Percentiles rank a stretch among this genome's conserved stretches.
Evolutionary conservation across 2,888 invertebrate species (phyloP).

Genomic region (Dynastes grantii): DNA sequence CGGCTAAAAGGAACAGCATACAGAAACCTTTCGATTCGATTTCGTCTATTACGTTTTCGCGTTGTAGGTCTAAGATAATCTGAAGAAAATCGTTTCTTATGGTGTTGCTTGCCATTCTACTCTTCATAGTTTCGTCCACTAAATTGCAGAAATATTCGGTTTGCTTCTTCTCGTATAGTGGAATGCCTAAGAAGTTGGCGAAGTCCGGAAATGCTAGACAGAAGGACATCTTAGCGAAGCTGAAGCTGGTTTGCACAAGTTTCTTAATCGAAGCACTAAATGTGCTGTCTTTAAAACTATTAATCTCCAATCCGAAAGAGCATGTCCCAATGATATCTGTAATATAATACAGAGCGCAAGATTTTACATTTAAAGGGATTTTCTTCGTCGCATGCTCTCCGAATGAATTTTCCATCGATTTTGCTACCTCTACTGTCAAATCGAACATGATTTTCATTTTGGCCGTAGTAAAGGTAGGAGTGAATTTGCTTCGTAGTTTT

Average conservation of each 20-base stretch:
- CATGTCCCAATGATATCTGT: slow-evolving; percentile 67
- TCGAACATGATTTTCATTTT: slow-evolving; percentile 76
- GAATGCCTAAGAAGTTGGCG: slow-evolving; percentile 9
- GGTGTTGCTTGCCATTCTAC: slow-evolving; percentile 2
- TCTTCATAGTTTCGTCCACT: slow-evolving; percentile 10
- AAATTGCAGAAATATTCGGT: slow-evolving; percentile 1
- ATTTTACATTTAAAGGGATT: slow-evolving; percentile 24
- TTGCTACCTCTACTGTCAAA: slow-evolving; percentile 55
- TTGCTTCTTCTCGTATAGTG: neutral
- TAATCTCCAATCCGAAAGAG: slow-evolving; percentile 30
- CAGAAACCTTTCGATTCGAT: slow-evolving; percentile 72
- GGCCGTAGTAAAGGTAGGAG: slow-evolving; percentile 71
- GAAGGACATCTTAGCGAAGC: neutral
- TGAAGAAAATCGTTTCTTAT: slow-evolving; percentile 36
- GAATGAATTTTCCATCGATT: slow-evolving; percentile 11
- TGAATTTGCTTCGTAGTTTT: slow-evolving; percentile 36
- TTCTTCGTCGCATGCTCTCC: slow-evolving; percentile 68
- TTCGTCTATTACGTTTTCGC: slow-evolving; percentile 69
- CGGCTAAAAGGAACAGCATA: slow-evolving; percentile 71
- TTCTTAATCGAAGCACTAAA: neutral
- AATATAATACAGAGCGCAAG: slow-evolving; percentile 65
- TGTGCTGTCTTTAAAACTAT: slow-evolving; percentile 20
- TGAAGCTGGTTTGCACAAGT: no score
- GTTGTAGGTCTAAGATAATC: slow-evolving; percentile 58
- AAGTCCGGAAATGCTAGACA: slow-evolving; percentile 12